Evolutionary conservation across 1,140 invertebrate genomes (phyloP).

Genomic region (Orius insidiosus): DNA sequence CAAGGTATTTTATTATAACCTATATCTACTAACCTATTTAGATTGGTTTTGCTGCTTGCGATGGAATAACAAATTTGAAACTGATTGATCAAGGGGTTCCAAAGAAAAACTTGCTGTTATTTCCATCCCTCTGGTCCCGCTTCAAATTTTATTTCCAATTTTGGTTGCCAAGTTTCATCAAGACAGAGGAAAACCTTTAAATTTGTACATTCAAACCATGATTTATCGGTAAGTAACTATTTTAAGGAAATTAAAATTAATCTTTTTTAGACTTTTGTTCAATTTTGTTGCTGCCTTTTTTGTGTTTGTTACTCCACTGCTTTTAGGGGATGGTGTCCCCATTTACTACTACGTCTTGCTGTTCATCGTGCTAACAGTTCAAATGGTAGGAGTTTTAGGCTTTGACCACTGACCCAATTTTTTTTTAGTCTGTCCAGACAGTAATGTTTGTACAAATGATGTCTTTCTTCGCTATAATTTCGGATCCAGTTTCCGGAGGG

Average conservation of each 20-base stretch:
- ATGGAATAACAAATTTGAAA: slow-evolving; percentile 87
- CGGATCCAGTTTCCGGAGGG: slow-evolving; percentile 85
- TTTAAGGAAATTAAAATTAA: too few species aligned
- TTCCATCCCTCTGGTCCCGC: slow-evolving; percentile 77
- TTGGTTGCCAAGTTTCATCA: slow-evolving; percentile 74
- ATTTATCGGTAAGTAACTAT: slow-evolving; percentile 74
- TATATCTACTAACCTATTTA: too few species aligned
- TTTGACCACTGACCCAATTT: too few species aligned
- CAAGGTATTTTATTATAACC: too few species aligned
- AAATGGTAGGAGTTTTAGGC: slow-evolving; percentile 52
- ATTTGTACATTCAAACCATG: slow-evolving; percentile 76
- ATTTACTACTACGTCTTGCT: slow-evolving; percentile 65
- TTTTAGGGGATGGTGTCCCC: slow-evolving; percentile 48
- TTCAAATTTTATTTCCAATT: slow-evolving; percentile 87
- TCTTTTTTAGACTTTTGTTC: slow-evolving; percentile 48
- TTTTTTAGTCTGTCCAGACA: background rate
- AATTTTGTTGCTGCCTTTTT: slow-evolving; percentile 56
- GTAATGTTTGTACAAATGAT: slow-evolving; percentile 68
- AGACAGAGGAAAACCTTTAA: slow-evolving; percentile 50
- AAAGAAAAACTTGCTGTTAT: slow-evolving; percentile 82
- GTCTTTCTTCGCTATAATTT: slow-evolving; percentile 72
- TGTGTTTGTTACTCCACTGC: slow-evolving; percentile 66
- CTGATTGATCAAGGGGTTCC: slow-evolving; percentile 88
- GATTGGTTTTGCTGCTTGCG: slow-evolving; percentile 89
- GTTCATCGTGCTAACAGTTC: slow-evolving; percentile 62